Percentiles rank a stretch among this genome's conserved stretches.
Evolutionary conservation across 1,140 invertebrate species (phyloP).

Genomic region (Trachymyrmex cornetzi): DNA sequence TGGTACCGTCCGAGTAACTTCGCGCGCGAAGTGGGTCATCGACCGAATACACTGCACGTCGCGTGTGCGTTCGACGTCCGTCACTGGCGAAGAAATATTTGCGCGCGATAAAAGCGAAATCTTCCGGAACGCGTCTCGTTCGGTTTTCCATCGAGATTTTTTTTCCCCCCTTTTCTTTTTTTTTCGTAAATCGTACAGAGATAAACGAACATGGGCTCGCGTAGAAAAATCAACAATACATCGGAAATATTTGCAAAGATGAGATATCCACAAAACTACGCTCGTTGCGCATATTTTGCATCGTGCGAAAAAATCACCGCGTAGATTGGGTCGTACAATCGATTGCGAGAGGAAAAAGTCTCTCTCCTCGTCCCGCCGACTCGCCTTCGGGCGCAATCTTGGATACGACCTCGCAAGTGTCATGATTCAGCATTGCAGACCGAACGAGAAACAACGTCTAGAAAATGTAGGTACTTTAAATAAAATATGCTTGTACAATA

Average conservation of each 20-base stretch:
- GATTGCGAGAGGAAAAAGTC: conserved; percentile 30
- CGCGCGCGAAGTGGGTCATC: conserved; percentile 62
- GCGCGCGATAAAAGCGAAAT: conserved; percentile 58
- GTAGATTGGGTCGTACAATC: conserved; percentile 39
- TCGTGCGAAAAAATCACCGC: conserved; percentile 32
- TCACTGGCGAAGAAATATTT: conserved; percentile 60
- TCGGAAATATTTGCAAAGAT: conserved; percentile 40
- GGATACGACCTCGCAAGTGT: conserved; percentile 23
- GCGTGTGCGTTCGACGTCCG: conserved; percentile 63
- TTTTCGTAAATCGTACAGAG: conserved; percentile 25
- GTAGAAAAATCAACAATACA: conserved; percentile 17
- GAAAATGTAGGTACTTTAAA: neutral
- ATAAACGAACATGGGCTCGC: conserved; percentile 34
- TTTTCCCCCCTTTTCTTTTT: neutral
- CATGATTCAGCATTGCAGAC: conserved; percentile 17
- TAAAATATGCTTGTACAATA: neutral
- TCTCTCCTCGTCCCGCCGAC: neutral
- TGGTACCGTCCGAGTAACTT: conserved; percentile 64
- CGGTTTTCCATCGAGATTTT: conserved; percentile 25
- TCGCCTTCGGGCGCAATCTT: conserved; percentile 40
- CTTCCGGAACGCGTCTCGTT: conserved; percentile 45
- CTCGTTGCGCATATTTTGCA: conserved; percentile 45
- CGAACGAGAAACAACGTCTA: neutral
- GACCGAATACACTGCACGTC: conserved; percentile 58
- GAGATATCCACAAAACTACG: conserved; percentile 35